Base-by-base conservation (phyloP, 2,113 vertebrate species). In the Agapornis roseicollis region DNA sequence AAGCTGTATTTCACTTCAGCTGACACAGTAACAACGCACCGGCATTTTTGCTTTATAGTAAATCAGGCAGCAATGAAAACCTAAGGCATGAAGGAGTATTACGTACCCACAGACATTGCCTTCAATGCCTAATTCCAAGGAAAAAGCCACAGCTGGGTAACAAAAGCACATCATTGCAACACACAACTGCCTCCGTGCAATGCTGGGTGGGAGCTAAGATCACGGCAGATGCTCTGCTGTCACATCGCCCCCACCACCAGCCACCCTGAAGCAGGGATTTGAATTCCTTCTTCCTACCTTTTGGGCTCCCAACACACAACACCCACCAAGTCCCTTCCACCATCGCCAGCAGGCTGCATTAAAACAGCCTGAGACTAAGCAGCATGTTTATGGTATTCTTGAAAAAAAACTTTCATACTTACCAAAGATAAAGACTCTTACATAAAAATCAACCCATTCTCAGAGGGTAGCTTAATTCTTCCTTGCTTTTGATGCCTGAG, bases 101-200 rank as follows among this genome's bases (percentile, higher is more conserved):
- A 69, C 1, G 0, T 2, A n/a, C 37, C 61, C 80, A 55, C 63
- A 50, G 39, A 22, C 16, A 1, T 5, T 1, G 58, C 90, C 80
- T 58, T 20, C 56, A 33, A 29, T 0, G 0, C n/a, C 50, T 13
- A 11, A 6, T 4, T 24, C 73, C 35, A 6, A 6, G 31, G 83
- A 88, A 80, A 80, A 60, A 47, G 46, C 85, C 89, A 20, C 91
- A 84, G 89, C 85, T 79, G 81, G 79, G 77, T 39, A 74, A 86
- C 22, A 2, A 9, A 1, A 84, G 42, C 11, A 13, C 80, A 80
- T 27, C 93, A 6, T 71, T 19, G 56, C 0, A 0, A 76, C 2
- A 2, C 64, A 65, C 89, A 73, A 33, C 93, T 69, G 65, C 63
- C 70, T 58, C 83, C 35, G 6, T 23, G 77, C 63, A 42, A 31